Conservation (phyloP, 2,113 vertebrate genomes). For the Pomatostomus ruficeps region DNA sequence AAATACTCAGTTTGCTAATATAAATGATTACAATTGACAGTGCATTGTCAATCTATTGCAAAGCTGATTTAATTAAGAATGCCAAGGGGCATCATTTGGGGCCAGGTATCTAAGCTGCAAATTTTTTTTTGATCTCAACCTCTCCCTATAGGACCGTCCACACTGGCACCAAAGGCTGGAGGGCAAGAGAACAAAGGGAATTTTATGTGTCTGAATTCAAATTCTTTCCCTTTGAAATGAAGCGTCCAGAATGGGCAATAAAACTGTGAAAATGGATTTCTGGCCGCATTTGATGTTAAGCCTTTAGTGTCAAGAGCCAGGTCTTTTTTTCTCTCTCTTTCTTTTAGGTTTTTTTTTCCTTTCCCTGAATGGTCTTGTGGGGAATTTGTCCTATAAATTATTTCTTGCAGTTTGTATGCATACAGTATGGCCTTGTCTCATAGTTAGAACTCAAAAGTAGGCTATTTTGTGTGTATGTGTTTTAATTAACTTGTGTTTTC, state of each 20-base stretch:
- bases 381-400: slow-evolving; percentile 69
- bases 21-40: slow-evolving; percentile 94
- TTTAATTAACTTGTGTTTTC: slow-evolving; percentile 28
- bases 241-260: slow-evolving; percentile 88
- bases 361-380: slow-evolving; percentile 62
- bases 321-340: slow-evolving; percentile 64
- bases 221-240: slow-evolving; percentile 88
- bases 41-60: slow-evolving; percentile 78
- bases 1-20: slow-evolving; percentile 78
- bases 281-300: slow-evolving; percentile 95
- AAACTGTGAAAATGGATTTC: slow-evolving; percentile 94
- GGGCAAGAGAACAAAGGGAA: slow-evolving; percentile 93
- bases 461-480: not conserved
- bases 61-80: slow-evolving; percentile 88
- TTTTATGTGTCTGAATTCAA: slow-evolving; percentile 83
- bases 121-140: slow-evolving; percentile 82
- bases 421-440: slow-evolving; percentile 12
- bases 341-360: not conserved
- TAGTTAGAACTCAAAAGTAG: slow-evolving; percentile 28
- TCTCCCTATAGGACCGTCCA: slow-evolving; percentile 84
- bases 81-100: slow-evolving; percentile 91
- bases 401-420: slow-evolving; percentile 57
- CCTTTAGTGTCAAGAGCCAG: slow-evolving; percentile 89
- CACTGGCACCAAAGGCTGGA: slow-evolving; percentile 89
- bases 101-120: slow-evolving; percentile 81